Evolutionary conservation across 2,888 invertebrate species (phyloP).

Genomic region (Panopea generosa): DNA sequence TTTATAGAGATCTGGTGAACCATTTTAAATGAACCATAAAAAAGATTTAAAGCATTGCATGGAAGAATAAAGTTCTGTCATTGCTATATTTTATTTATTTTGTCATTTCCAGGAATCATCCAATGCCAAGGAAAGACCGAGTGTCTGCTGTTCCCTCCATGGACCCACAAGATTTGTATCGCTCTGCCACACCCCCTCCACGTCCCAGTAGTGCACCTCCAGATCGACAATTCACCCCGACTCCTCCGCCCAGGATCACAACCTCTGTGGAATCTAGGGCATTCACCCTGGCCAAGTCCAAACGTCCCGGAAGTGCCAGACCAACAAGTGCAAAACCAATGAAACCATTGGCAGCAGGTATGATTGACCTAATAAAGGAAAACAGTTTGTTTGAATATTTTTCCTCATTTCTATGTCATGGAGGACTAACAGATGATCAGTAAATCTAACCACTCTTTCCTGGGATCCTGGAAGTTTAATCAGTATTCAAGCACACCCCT

Average conservation of each 20-base stretch:
- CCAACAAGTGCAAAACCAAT: conserved; percentile 23
- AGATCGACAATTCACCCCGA: conserved; percentile 38
- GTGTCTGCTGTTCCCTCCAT: conserved; percentile 72
- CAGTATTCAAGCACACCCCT: too few species aligned
- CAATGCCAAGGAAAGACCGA: conserved; percentile 65
- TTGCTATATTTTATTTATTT: too few species aligned
- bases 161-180: conserved; percentile 70
- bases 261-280: conserved; percentile 54
- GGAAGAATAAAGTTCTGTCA: too few species aligned
- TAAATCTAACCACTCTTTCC: too few species aligned
- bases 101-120: conserved; percentile 71
- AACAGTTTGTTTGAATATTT: too few species aligned
- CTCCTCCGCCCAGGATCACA: conserved; percentile 47
- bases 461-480: too few species aligned
- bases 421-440: too few species aligned
- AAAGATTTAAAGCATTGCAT: too few species aligned
- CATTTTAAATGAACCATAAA: too few species aligned
- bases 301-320: conserved; percentile 19
- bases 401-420: too few species aligned
- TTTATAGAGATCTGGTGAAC: too few species aligned
- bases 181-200: conserved; percentile 62
- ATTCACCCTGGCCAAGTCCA: conserved; percentile 35
- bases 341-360: conserved; percentile 61
- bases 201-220: conserved; percentile 67
- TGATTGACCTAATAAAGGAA: too few species aligned